A percentile compares a stretch with the other conserved stretches of the same genome.
These are phyloP conservation scores for Dryoscopus gambensis DNA, from an alignment of 2,113 vertebrate genomes.

Conservation along the genomic window DNA sequence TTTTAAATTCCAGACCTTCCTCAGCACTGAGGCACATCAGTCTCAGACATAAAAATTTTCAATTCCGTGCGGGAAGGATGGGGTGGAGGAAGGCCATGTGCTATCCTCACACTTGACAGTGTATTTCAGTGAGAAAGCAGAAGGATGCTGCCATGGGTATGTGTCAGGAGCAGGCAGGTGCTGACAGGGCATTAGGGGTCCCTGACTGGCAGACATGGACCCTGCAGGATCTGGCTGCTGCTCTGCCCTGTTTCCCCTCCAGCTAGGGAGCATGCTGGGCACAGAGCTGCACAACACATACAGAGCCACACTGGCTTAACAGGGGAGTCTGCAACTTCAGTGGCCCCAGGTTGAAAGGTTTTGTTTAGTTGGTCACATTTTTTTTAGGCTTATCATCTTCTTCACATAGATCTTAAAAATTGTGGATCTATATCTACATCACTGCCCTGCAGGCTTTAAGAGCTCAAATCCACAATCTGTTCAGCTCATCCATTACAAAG, in stretches of 20 bases:
- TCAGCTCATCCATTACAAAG: background rate
- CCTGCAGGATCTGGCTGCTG: background rate
- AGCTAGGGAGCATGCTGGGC: too few relatives aligned
- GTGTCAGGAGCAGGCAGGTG: background rate
- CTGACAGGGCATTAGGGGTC: background rate
- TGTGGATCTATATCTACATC: background rate
- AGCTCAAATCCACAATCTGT: background rate
- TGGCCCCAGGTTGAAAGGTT: background rate
- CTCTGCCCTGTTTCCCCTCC: background rate
- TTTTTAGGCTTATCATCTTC: background rate
- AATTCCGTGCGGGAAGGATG: fast-evolving
- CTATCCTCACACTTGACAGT: background rate
- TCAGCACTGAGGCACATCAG: background rate
- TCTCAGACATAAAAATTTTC: background rate
- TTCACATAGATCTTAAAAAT: background rate
- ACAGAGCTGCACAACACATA: fast-evolving
- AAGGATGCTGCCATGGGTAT: background rate
- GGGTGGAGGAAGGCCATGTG: background rate
- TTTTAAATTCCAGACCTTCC: background rate
- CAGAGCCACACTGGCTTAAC: background rate
- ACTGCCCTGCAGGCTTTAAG: background rate
- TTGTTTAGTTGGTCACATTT: background rate
- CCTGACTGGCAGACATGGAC: fast-evolving
- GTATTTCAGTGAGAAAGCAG: background rate
- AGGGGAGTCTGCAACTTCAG: background rate